These are phyloP conservation scores for Lithophane leautieri DNA, from an alignment of 2,888 invertebrate genomes.

Conservation along the genomic window DNA sequence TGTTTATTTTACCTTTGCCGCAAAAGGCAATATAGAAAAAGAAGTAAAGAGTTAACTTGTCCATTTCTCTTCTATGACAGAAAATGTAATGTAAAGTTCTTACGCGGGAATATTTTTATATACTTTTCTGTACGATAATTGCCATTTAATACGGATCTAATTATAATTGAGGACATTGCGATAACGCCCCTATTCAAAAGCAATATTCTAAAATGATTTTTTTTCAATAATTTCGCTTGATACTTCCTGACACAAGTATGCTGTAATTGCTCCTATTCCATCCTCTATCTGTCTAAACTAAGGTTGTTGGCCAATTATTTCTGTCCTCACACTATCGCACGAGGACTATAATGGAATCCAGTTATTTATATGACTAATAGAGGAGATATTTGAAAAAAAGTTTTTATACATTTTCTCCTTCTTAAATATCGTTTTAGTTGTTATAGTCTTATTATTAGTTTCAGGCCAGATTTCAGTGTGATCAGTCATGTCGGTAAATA, in stretches of 20 bases:
- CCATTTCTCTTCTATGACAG: conserved; percentile 63
- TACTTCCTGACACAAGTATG: conserved; percentile 36
- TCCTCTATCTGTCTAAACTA: conserved; percentile 7
- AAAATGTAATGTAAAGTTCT: conserved; percentile 59
- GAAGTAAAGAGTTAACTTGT: conserved; percentile 55
- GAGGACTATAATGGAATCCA: conserved; percentile 16
- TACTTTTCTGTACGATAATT: conserved; percentile 55
- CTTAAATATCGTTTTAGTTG: neutral
- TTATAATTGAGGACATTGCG: conserved; percentile 65
- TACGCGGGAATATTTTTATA: conserved; percentile 64
- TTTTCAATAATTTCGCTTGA: conserved; percentile 2
- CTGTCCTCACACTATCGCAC: conserved; percentile 5
- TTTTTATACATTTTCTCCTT: neutral
- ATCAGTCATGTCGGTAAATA: conserved; percentile 4
- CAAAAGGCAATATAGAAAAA: conserved; percentile 49
- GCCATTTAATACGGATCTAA: conserved; percentile 49
- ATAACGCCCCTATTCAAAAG: conserved; percentile 68
- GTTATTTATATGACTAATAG: neutral
- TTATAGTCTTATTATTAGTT: neutral
- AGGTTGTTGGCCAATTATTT: conserved; percentile 35
- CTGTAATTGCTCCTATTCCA: conserved; percentile 23
- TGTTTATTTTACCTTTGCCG: conserved; percentile 54
- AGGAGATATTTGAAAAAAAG: neutral
- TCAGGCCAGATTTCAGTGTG: neutral
- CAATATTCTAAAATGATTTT: conserved; percentile 41